Percentiles rank a stretch among this genome's conserved stretches.
Conservation (phyloP, 2,888 invertebrate species). For the Dimorphilus gyrociliatus region DNA sequence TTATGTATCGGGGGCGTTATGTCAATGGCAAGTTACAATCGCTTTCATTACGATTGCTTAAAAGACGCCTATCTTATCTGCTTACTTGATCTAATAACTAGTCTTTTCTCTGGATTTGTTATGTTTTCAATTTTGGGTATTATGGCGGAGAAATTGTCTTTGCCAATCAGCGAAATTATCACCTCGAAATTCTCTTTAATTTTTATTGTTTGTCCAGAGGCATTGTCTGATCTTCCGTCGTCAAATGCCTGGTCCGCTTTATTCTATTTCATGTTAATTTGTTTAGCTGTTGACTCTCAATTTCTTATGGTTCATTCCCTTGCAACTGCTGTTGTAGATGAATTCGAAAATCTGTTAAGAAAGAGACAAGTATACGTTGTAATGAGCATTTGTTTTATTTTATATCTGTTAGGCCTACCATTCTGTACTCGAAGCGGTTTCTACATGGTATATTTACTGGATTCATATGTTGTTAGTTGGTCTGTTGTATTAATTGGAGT, state of each 20-base stretch:
- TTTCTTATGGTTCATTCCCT: constrained; percentile 8
- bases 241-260: constrained; percentile 8
- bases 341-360: constrained; percentile 4
- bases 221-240: constrained; percentile 7
- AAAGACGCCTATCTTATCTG: constrained; percentile 30
- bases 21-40: constrained; percentile 8
- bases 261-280: constrained; percentile 9
- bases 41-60: constrained; percentile 10
- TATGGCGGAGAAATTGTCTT: no score
- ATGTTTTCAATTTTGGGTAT: constrained; percentile 36
- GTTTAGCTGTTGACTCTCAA: constrained; percentile 9
- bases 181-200: constrained; percentile 8
- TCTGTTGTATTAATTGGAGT: constrained; percentile 22
- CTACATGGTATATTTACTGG: constrained; percentile 24
- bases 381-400: constrained; percentile 47
- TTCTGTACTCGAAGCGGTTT: constrained; percentile 27
- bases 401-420: constrained; percentile 55
- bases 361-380: constrained; percentile 30
- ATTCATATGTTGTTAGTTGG: constrained; percentile 23
- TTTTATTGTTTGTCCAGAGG: constrained; percentile 9
- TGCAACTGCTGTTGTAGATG: constrained; percentile 7
- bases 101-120: constrained; percentile 26
- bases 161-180: no score
- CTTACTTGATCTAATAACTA: constrained; percentile 24
- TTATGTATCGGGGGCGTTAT: constrained; percentile 8